Base-by-base conservation (phyloP, 1,140 invertebrate species). In the Lepidurus apus region DNA sequence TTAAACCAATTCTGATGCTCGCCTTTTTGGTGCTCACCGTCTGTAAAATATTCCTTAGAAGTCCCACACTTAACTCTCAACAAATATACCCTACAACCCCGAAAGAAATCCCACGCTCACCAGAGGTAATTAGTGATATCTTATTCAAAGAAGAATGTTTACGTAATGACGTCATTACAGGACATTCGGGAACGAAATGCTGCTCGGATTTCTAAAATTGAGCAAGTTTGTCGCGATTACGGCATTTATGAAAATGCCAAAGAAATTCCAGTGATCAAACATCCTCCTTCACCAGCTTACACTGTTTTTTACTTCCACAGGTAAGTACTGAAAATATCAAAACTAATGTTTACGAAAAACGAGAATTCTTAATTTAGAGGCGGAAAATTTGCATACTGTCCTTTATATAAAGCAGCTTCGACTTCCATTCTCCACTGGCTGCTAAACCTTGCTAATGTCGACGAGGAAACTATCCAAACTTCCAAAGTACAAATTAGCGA, bases 331-430 rank as follows among this genome's bases (percentile, higher is more conserved):
- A 53, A 24, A 79, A 76, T 47, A 45, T 80, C 7, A 65, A 53
- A 34, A 74, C 79, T 47, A 75, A 42, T 79, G 24, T 75, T 76
- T 75, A 17, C 34, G 53, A 21, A 78, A 73, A 7, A 76, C 65
- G 45, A 53, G 43, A 13, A 74, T 77, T 74, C 43, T 45, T 79
- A 24, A 44, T 78, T 7, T 80, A 88, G 87, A 80, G 81, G 82
- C 65, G 83, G 87, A 77, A 82, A 84, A 43, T 78, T 89, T 74
- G 86, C 86, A 1, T 89, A 87, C 86, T 89, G 88, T 80, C 88
- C 88, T 11, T 83, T 89, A 73, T 89, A 87, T 79, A 89, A 89
- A 84, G 86, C 87, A 17, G 88, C 85, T 13, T 88, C 80, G 5
- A 82, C 82, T 5, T 81, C 81, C 3, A 82, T 82, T 81, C 76